These are phyloP conservation scores for Actinernus sp. DNA, from an alignment of 92 coral and sea anemone species.

Conservation along the genomic window DNA sequence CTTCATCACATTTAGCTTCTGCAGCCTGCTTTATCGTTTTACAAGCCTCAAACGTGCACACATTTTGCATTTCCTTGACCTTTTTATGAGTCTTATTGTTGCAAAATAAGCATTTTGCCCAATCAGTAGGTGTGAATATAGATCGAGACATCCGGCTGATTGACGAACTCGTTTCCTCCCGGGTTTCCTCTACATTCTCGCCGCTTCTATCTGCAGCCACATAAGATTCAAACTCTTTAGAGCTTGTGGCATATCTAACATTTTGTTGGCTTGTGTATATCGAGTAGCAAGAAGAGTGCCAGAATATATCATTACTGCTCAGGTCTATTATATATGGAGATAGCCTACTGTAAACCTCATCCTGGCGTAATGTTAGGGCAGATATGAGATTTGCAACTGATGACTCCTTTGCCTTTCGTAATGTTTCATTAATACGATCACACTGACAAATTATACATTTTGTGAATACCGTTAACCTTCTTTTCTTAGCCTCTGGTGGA, in stretches of 20 bases:
- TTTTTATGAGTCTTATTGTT: constrained; percentile 14
- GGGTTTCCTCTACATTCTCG: too few species aligned
- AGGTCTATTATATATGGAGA: neutral
- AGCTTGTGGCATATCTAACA: neutral
- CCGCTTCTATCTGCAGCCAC: too few species aligned
- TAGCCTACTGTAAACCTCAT: neutral
- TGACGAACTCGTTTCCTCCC: too few species aligned
- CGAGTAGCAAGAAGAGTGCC: constrained; percentile 5
- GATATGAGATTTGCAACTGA: constrained; percentile 1
- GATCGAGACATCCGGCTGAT: too few species aligned
- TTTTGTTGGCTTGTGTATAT: neutral
- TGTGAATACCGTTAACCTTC: too few species aligned
- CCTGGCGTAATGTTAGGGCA: neutral
- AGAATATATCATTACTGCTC: neutral
- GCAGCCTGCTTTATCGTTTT: constrained; percentile 30
- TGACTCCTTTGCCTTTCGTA: neutral
- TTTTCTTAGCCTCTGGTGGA: too few species aligned
- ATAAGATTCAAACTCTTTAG: too few species aligned
- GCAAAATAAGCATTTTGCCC: constrained; percentile 42
- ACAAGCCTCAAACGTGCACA: constrained; percentile 25
- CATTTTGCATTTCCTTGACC: constrained; percentile 1
- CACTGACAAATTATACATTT: too few species aligned
- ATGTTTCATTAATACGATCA: neutral
- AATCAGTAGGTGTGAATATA: too few species aligned
- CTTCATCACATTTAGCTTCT: constrained; percentile 29